Evolutionary conservation across 1,140 invertebrate species (phyloP), one percentile per base, ranked within the genome.

Genomic region (Kradibia gibbosae): DNA sequence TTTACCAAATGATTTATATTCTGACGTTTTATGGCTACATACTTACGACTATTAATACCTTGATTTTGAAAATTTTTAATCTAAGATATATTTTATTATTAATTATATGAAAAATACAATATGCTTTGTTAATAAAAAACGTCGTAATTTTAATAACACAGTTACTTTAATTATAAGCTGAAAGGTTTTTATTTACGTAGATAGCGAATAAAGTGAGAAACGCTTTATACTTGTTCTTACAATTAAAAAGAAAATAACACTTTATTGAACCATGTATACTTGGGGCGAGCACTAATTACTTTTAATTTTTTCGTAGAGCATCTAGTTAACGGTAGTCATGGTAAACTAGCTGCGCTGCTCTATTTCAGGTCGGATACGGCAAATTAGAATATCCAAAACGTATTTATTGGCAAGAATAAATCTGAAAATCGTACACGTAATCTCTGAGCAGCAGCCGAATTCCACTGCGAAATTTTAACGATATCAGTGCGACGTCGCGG

Each of bases 381-480:
- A 60, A 81, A 81, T 81, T 77, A 71, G 75, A 78, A 78, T 78
- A 78, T 74, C 78, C 80, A 82, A 82, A 82, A 82, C 50, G 73
- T 82, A 82, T 77, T 82, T 78, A 82, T 82, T 77, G 80, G 42
- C 73, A 60, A 34, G 80, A 76, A 78, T 72, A 77, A 78, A 82
- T 82, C 80, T 74, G 75, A 77, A 82, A 82, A 82, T 74, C 73
- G 80, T 67, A 78, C 62, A 72, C 20, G 75, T 73, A 82, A 82
- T 82, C 80, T 82, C 80, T 73, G 48, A 25, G 73, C 20, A 34
- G 22, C 50, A n/a, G 75, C 10, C 72, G 67, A 60, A 53, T 3
- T 28, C 42, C 70, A 72, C 42, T 53, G 73, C 80, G 57, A 81
- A 81, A 81, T 81, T 81, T 50, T 65, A 39, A 67, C 65, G 80